Evolutionary conservation across 2,888 invertebrate species (phyloP).

Genomic region (Heteromurus nitidus): DNA sequence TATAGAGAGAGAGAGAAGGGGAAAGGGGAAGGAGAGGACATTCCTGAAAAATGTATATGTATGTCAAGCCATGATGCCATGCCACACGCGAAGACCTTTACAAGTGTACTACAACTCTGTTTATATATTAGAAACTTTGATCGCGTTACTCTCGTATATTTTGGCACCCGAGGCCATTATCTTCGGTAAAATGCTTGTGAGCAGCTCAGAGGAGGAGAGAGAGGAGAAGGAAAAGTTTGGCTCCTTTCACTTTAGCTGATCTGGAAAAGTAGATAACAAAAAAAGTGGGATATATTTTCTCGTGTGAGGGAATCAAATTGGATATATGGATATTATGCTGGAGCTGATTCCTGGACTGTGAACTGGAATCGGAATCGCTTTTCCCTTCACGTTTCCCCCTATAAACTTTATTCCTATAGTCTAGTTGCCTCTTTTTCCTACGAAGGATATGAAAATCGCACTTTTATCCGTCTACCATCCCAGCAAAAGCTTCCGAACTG

Average conservation of each 20-base stretch:
- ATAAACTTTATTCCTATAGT: too few relatives aligned
- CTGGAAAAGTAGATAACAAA: conserved; percentile 41
- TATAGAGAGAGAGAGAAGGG: too few relatives aligned
- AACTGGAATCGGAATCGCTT: conserved; percentile 41
- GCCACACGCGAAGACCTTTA: neutral
- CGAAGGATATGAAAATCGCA: too few relatives aligned
- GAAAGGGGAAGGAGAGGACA: neutral
- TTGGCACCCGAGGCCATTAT: conserved; percentile 60
- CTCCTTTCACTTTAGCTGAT: conserved; percentile 23
- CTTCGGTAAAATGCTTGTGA: conserved; percentile 45
- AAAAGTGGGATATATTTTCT: neutral
- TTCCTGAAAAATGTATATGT: neutral
- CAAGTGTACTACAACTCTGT: neutral
- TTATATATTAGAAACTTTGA: neutral
- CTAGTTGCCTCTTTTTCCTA: too few relatives aligned
- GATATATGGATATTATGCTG: conserved; percentile 10
- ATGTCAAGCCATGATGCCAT: neutral
- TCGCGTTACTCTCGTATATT: neutral
- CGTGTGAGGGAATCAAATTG: conserved; percentile 6
- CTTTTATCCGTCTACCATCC: too few relatives aligned
- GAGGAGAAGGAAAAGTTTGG: too few relatives aligned
- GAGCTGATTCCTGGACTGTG: neutral
- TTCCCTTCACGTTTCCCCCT: neutral
- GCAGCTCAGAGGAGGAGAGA: too few relatives aligned
- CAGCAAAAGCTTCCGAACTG: too few relatives aligned